Base-by-base conservation (phyloP, 2,888 invertebrate genomes). In the Anodontia alba region DNA sequence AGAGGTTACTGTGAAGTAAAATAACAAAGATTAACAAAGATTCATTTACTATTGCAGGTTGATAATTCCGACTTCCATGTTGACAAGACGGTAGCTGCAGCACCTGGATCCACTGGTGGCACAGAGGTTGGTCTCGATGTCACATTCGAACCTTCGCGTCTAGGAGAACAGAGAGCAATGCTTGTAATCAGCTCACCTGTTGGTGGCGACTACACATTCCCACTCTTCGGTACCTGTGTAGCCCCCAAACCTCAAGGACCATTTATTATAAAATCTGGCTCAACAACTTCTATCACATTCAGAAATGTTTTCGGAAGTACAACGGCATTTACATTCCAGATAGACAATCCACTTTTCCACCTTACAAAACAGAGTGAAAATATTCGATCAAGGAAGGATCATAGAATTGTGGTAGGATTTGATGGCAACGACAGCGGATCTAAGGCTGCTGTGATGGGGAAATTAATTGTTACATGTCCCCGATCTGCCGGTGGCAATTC, bases 211-310 rank as follows among this genome's bases (percentile, higher is more conserved):
- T 95, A 94, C 87, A 80, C 84, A 5, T 94, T 95, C 91, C 95
- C 95, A 10, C 86, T 95, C 77, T 93, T 94, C 81, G 95, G 95
- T 42, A 94, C 93, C 31, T 95, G 95, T 85, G 88, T 91, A 26
- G 87, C 92, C n/a, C 95, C 95, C 12, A 95, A 94, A 88, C 95
- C 95, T 17, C 95, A 95, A 91, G 95, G 95, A 33, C 95, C 95
- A 0, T 95, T 93, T 86, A 89, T 90, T 8, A 90, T 95, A 33
- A 95, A 94, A 84, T 91, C 94, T 12, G 95, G 95, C 15, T 89
- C 90, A 1, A 93, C 91, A 20, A 91, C 93, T 0, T 84, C 92
- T 10, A 94, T 95, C 83, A 91, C 93, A n/a, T 95, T 95, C 91
- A 92, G 94, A 76, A 95, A 95, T 88, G 94, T 95, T 8, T 95